Evolutionary conservation across 2,113 vertebrate genomes (phyloP).

Genomic region (Phalacrocorax brasilianus): DNA sequence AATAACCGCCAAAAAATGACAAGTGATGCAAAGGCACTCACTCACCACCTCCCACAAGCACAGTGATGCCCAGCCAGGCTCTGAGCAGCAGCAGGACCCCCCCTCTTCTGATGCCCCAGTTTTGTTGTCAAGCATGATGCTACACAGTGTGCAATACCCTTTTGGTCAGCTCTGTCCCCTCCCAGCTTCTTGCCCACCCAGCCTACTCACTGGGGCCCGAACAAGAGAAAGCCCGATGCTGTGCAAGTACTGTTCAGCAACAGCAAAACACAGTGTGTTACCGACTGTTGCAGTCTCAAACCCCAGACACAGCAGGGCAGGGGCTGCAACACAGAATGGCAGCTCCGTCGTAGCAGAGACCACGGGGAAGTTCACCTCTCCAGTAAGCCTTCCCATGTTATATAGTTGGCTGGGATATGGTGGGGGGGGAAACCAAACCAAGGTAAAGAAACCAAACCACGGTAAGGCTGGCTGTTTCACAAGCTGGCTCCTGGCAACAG

Average conservation of each 20-base stretch:
- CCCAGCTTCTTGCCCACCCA: background rate
- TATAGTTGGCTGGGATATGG: rapidly evolving
- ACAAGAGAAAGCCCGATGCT: background rate
- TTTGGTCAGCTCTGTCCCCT: rapidly evolving
- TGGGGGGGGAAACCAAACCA: background rate
- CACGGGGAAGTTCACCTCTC: background rate
- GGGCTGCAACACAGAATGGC: rapidly evolving
- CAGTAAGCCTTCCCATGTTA: rapidly evolving
- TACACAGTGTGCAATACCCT: rapidly evolving
- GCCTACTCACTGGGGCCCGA: background rate
- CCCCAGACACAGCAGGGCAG: rapidly evolving
- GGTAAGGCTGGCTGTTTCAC: background rate
- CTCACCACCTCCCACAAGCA: rapidly evolving
- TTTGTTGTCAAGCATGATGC: rapidly evolving
- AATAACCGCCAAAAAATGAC: background rate
- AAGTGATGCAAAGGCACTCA: rapidly evolving
- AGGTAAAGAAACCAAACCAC: rapidly evolving
- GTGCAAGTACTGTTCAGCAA: rapidly evolving
- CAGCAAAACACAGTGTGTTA: rapidly evolving
- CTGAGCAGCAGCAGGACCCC: background rate
- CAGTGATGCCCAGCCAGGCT: background rate
- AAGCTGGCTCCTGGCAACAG: background rate
- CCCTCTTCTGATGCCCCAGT: background rate
- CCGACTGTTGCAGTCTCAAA: background rate
- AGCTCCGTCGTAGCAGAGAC: background rate